These are phyloP conservation scores for Nephrotoma appendiculata DNA, from an alignment of 2,888 invertebrate species.

Conservation along the genomic window DNA sequence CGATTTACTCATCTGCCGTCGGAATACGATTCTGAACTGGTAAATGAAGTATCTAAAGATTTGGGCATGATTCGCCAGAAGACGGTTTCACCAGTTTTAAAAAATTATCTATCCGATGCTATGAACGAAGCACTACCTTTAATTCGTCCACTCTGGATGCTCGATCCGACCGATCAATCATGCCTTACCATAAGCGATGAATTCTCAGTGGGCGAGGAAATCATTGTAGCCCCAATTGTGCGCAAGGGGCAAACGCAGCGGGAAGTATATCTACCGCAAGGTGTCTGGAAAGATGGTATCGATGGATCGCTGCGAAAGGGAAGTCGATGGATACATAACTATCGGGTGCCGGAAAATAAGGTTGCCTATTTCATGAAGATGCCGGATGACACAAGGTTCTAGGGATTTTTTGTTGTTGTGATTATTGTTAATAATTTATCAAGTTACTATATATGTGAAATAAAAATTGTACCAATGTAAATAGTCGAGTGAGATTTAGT, in stretches of 20 bases:
- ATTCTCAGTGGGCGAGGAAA: constrained; percentile 77
- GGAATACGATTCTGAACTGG: constrained; percentile 66
- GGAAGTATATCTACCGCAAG: constrained; percentile 80
- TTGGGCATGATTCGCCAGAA: constrained; percentile 60
- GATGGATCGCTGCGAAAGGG: constrained; percentile 76
- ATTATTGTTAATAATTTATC: neutral
- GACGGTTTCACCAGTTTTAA: constrained; percentile 58
- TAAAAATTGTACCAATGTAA: neutral
- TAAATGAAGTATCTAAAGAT: constrained; percentile 61
- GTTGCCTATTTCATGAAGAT: constrained; percentile 73
- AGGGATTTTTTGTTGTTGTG: constrained; percentile 12
- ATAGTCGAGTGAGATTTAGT: neutral
- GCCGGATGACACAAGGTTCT: constrained; percentile 72
- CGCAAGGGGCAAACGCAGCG: constrained; percentile 51
- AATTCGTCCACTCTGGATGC: constrained; percentile 81
- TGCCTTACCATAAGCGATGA: constrained; percentile 68
- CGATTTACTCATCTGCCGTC: constrained; percentile 83
- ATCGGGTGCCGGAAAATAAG: constrained; percentile 61
- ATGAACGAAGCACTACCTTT: constrained; percentile 70
- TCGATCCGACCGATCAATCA: constrained; percentile 63
- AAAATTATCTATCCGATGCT: constrained; percentile 63
- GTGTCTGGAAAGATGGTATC: constrained; percentile 86
- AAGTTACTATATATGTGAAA: neutral
- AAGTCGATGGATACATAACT: constrained; percentile 80
- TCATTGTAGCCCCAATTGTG: constrained; percentile 81